Evolutionary conservation across 2,797 vertebrate species (phyloP), one percentile per base, ranked within the genome.

Genomic region (Sphenodon punctatus): DNA sequence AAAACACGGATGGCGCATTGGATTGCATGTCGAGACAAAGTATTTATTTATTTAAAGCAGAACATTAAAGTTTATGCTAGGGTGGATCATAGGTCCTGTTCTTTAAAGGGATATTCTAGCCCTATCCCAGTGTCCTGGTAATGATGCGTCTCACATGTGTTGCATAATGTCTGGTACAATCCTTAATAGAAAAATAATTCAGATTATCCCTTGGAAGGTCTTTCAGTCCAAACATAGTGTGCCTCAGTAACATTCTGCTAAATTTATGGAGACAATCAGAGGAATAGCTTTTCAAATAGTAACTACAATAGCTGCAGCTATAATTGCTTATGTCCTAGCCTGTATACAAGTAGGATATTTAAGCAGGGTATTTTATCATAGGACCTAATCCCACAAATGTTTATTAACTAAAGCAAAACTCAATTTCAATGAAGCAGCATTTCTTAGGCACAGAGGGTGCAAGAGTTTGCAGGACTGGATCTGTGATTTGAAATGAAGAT

Each of bases 111-210:
- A n/a, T n/a, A n/a, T n/a, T n/a, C n/a, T n/a, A n/a, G n/a, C n/a
- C n/a, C n/a, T n/a, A n/a, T n/a, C n/a, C n/a, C n/a, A n/a, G n/a
- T n/a, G n/a, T 36, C 32, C 25, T 48, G 42, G 27, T 66, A 56
- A 58, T 73, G 67, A 77, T 66, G 38, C 68, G 22, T 85, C 69
- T 64, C 56, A n/a, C 67, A 67, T 76, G 77, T 9, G 1, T 69
- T 85, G 23, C 2, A 0, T 11, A 13, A 78, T 64, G 67, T 53
- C 74, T 80, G 67, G 34, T 46, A 67, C 69, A 77, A 87, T 60
- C 90, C 83, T 67, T 80, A 90, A 88, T 13, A 76, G 87, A 58
- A 67, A 53, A 36, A 14, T 88, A 25, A 41, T 80, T 78, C 83
- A 80, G 75, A 88, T 77, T 92, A 88, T 84, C 82, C 70, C 43